A percentile compares a stretch with the other conserved stretches of the same genome.
Conservation (phyloP, 1,140 invertebrate genomes). For the Drosophila sp. region DNA sequence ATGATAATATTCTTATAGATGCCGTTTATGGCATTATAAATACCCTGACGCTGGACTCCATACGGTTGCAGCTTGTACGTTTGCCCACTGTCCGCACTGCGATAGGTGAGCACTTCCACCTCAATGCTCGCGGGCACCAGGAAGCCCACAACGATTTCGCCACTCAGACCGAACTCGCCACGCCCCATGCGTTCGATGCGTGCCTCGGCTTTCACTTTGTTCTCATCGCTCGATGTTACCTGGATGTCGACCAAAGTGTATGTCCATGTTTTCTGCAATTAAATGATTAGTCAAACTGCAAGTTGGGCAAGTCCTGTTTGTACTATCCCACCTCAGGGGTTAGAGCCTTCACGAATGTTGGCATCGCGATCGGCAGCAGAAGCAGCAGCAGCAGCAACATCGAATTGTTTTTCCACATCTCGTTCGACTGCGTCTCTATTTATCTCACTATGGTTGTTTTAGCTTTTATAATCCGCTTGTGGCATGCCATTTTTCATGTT, state of each 20-base stretch:
- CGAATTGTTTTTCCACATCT: not conserved
- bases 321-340: not conserved
- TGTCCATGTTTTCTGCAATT: constrained; percentile 29
- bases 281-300: not conserved
- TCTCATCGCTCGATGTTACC: not conserved
- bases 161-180: constrained; percentile 29
- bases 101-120: constrained; percentile 23
- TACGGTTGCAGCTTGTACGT: constrained; percentile 37
- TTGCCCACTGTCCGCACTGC: constrained; percentile 27
- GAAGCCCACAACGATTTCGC: not conserved
- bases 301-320: not conserved
- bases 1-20: constrained; percentile 43
- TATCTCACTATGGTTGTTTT: not conserved
- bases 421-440: not conserved
- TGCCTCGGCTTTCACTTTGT: not conserved
- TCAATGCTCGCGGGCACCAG: not conserved
- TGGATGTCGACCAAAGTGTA: constrained; percentile 15
- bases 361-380: not conserved
- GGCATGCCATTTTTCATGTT: not conserved
- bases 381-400: not conserved
- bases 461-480: not conserved
- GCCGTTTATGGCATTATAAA: constrained; percentile 15
- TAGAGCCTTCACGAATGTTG: not conserved
- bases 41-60: not conserved
- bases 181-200: constrained; percentile 30